Evolutionary conservation across 2,888 invertebrate species (phyloP), one percentile per base, ranked within the genome.

Genomic region (Euplexia lucipara): DNA sequence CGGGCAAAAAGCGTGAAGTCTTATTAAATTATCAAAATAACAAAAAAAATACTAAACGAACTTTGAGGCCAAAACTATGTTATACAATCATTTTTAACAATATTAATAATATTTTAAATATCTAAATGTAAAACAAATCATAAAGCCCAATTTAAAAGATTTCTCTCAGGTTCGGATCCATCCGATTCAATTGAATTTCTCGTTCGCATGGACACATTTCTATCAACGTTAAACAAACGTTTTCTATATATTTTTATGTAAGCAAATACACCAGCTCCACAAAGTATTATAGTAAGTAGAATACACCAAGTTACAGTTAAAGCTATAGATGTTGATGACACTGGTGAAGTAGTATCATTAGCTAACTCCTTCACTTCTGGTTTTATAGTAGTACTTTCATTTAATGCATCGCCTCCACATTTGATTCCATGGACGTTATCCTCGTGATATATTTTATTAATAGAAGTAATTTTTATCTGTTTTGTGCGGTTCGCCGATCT

Each of bases 351-450:
- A 32, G 18, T 9, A 14, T n/a, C 10, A 0, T 47, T 12, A n/a
- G 60, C 41, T 22, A 56, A 37, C 1, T 48, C 22, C 39, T 39
- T 48, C 0, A 42, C 9, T 32, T 57, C 30, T 6, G 54, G 30
- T 14, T 64, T 56, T 8, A n/a, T 12, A 41, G 66, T 32, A n/a
- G 67, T 48, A 37, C 71, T 76, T 72, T 14, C 59, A 68, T 47
- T 69, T 35, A 58, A 42, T 26, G 67, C 71, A 14, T 69, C 70
- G 48, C 89, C 87, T 2, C 95, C 94, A 84, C 94, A 95, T 78
- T 85, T 86, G 22, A 95, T 94, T 8, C 94, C 94, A 70, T 93
- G 87, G 0, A 94, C 95, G 74, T 95, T 95, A 53, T 95, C 95
- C 65, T 94, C 94, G 35, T 94, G 92, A 73, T 87, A 94, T 53